Evolutionary conservation across 2,888 invertebrate genomes (phyloP), one percentile per base, ranked within the genome.

Genomic region (Oeneis ivallda): DNA sequence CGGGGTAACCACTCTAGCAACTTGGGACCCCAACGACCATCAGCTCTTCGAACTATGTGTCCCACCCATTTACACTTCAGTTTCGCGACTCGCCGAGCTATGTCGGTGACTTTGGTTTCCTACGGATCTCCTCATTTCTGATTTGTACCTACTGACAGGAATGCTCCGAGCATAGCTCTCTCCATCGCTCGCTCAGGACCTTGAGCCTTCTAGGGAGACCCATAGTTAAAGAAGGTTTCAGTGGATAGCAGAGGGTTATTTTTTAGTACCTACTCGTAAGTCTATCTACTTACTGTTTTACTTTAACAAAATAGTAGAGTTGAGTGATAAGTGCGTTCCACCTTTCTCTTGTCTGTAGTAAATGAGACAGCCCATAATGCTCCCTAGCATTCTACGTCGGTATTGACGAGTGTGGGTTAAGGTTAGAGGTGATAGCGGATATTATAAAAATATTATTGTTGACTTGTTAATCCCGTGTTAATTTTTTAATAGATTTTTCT

Each of bases 281-380:
- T 5, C 5, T 26, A 26, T 1, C 2, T 26, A 26, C 26, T 54
- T 17, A 37, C 9, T 39, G 9, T 4, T 56, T 39, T 19, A 39
- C 37, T 57, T n/a, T 26, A 41, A 26, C 15, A 32, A 45, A 17
- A 47, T 54, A 32, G 7, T 26, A 32, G 26, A 11, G 26, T 47
- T 47, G 45, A 11, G 34, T 32, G 34, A 47, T 58, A 58, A 80
- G 76, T 76, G 77, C 69, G 84, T 68, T 71, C 86, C 90, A 89
- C 91, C 90, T 88, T 81, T 89, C 89, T 82, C 77, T 69, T 91
- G 90, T 91, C 84, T 79, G 74, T 75, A 79, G 82, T 78, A 84
- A 89, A 90, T 89, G 88, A 89, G 84, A 82, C 80, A 79, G 79
- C 72, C 74, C 68, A 71, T 75, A 80, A 79, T 81, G 78, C 76